These are phyloP conservation scores for Bombus confusus DNA, from an alignment of 1,140 invertebrate genomes.

Conservation along the genomic window DNA sequence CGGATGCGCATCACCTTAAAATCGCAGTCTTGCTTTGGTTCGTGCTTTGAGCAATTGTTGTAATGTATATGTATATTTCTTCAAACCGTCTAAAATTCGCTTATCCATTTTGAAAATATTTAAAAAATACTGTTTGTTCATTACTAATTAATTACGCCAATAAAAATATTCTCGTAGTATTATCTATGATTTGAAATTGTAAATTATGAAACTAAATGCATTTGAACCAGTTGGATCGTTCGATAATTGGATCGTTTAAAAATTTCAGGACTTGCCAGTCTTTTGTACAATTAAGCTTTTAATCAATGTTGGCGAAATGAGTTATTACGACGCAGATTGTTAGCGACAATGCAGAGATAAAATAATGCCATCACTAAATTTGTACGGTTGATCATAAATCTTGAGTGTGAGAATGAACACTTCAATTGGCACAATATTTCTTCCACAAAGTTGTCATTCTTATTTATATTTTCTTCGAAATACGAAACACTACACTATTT, in stretches of 20 bases:
- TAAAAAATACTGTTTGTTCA: too few relatives aligned
- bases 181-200: background rate
- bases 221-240: too few relatives aligned
- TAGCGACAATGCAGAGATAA: background rate
- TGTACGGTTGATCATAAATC: too few relatives aligned
- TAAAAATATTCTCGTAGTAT: background rate
- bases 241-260: background rate
- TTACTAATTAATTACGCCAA: too few relatives aligned
- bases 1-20: constrained; percentile 48
- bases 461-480: background rate
- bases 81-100: background rate
- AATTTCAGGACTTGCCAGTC: background rate
- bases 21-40: constrained; percentile 50
- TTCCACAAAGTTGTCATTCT: background rate
- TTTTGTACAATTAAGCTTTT: background rate
- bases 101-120: background rate
- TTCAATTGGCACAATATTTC: background rate
- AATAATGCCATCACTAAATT: background rate
- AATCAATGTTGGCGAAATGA: background rate
- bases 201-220: too few relatives aligned
- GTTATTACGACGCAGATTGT: background rate
- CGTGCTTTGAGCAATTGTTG: constrained; percentile 5
- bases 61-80: background rate
- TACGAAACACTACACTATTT: background rate
- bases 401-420: background rate